Conservation (phyloP, 2,888 invertebrate species). For the Lagria hirta region DNA sequence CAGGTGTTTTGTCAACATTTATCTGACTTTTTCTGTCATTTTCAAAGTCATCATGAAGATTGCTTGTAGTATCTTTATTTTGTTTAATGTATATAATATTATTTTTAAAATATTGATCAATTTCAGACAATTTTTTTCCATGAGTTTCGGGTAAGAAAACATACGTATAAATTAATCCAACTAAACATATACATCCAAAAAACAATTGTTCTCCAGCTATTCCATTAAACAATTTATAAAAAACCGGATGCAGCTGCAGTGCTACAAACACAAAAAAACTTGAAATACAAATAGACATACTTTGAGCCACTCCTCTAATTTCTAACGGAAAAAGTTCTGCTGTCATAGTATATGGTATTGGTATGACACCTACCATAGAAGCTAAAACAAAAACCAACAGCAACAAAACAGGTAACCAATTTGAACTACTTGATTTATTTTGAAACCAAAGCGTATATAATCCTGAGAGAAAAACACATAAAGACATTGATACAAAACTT, state of each 20-base stretch:
- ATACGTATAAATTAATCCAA: slow-evolving; percentile 50
- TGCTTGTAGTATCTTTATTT: no score
- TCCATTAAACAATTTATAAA: slow-evolving; percentile 49
- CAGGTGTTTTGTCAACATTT: no score
- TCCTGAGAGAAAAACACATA: slow-evolving; percentile 60
- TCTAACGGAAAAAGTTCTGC: slow-evolving; percentile 61
- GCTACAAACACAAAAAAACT: slow-evolving; percentile 60
- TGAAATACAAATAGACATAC: slow-evolving; percentile 57
- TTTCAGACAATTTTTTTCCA: slow-evolving; percentile 55
- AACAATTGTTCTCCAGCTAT: slow-evolving; percentile 56
- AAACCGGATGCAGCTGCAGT: slow-evolving; percentile 54
- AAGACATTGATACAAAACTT: slow-evolving; percentile 59
- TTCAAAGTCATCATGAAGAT: no score
- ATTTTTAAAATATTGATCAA: slow-evolving; percentile 55
- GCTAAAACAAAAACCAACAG: slow-evolving; percentile 58
- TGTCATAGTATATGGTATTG: slow-evolving; percentile 63
- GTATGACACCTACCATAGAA: slow-evolving; percentile 60
- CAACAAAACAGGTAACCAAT: slow-evolving; percentile 55
- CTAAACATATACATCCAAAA: slow-evolving; percentile 35
- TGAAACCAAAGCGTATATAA: slow-evolving; percentile 52
- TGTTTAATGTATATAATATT: slow-evolving; percentile 42
- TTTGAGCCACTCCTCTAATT: slow-evolving; percentile 60
- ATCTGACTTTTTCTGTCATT: no score
- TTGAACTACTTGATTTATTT: slow-evolving; percentile 33
- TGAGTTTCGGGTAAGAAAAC: slow-evolving; percentile 56